A percentile compares a stretch with the other conserved stretches of the same genome.
Evolutionary conservation across 2,888 invertebrate genomes (phyloP).

Genomic region (Perizoma flavofasciatum): DNA sequence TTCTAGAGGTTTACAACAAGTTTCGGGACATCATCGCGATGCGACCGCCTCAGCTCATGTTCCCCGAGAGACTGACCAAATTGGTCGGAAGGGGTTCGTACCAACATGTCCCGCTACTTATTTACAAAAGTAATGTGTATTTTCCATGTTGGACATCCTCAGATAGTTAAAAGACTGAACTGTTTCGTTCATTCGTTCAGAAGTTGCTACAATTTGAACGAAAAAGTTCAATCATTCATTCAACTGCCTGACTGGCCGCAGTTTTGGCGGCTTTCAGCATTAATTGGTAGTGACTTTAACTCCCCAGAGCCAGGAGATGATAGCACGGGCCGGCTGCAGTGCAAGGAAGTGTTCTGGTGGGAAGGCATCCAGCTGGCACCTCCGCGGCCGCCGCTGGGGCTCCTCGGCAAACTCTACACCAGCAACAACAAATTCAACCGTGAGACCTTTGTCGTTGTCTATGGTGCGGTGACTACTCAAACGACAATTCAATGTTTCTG

Average conservation of each 20-base stretch:
- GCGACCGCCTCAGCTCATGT: slow-evolving; percentile 86
- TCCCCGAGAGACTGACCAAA: slow-evolving; percentile 87
- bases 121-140: no score
- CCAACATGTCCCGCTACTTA: neutral
- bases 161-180: no score
- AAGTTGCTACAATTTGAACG: no score
- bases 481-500: no score
- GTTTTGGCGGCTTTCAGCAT: neutral
- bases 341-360: slow-evolving; percentile 90
- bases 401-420: slow-evolving; percentile 83
- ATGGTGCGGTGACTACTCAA: neutral
- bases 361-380: slow-evolving; percentile 87
- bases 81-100: slow-evolving; percentile 84
- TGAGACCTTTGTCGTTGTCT: slow-evolving; percentile 51
- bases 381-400: slow-evolving; percentile 84
- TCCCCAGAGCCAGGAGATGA: slow-evolving; percentile 65
- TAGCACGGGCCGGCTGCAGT: slow-evolving; percentile 79
- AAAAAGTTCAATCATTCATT: no score
- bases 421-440: slow-evolving; percentile 80
- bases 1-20: slow-evolving; percentile 84
- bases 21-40: slow-evolving; percentile 85
- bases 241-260: no score
- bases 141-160: no score
- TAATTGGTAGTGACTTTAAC: no score
- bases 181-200: no score